Conservation (phyloP, 2,113 vertebrate genomes). For the Baryphthengus martii region DNA sequence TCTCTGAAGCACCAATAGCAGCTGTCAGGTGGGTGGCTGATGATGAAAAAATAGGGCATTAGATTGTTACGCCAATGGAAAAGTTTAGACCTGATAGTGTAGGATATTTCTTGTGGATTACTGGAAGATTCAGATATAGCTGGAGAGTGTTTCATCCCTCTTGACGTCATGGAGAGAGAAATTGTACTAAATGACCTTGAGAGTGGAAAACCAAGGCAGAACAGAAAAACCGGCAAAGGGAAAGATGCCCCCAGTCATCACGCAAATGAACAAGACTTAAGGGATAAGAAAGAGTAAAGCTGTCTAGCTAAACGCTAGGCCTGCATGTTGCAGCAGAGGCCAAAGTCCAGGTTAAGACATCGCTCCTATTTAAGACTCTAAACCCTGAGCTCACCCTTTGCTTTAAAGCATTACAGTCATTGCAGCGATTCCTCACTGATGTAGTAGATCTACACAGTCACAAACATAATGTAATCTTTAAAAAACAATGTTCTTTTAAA, state of each 20-base stretch:
- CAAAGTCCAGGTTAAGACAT: background rate
- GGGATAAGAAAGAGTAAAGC: background rate
- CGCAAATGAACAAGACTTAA: background rate
- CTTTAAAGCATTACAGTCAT: background rate
- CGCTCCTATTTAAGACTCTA: conserved; percentile 26
- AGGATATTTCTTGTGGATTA: background rate
- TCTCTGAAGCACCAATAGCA: background rate
- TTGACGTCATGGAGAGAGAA: background rate
- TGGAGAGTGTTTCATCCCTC: background rate
- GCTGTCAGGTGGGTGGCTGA: background rate
- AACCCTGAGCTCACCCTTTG: background rate
- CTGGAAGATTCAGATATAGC: background rate
- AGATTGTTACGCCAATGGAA: background rate
- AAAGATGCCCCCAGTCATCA: background rate
- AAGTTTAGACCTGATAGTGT: background rate
- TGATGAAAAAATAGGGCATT: background rate
- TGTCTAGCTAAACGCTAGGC: background rate
- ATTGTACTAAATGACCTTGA: background rate
- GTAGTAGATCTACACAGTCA: background rate
- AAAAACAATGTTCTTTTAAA: background rate
- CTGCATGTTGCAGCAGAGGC: background rate
- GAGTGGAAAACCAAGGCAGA: background rate
- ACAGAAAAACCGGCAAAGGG: background rate
- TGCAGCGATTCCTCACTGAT: background rate
- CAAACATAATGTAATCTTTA: background rate